Evolutionary conservation across 2,888 invertebrate genomes (phyloP).

Genomic region (Trichopria drosophilae): DNA sequence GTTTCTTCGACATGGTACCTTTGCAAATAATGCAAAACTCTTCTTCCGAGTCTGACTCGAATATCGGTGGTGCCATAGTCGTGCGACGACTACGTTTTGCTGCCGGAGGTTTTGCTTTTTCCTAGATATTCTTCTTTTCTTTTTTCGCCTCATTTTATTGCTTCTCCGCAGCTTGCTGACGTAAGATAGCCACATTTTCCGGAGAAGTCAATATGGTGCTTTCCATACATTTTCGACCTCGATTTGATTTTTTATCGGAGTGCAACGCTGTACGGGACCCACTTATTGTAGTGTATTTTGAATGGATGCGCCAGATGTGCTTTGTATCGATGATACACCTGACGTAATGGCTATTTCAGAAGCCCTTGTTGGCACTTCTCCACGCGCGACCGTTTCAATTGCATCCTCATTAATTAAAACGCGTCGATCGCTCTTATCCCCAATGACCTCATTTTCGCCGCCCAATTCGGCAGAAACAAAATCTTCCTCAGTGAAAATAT

Average conservation of each 20-base stretch:
- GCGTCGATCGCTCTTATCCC: slow-evolving; percentile 5
- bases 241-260: slow-evolving; percentile 15
- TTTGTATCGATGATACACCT: too few species aligned
- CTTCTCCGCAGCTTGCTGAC: too few species aligned
- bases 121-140: neutral
- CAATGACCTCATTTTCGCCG: slow-evolving; percentile 11
- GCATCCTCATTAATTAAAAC: slow-evolving; percentile 6
- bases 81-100: too few species aligned
- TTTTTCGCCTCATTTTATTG: neutral
- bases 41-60: too few species aligned
- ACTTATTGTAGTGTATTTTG: slow-evolving; percentile 3
- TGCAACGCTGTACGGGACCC: slow-evolving; percentile 7
- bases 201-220: too few species aligned
- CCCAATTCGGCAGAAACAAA: slow-evolving; percentile 27
- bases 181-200: slow-evolving; percentile 2
- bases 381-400: slow-evolving; percentile 11
- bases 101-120: too few species aligned
- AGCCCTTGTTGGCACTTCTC: slow-evolving; percentile 7
- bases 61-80: too few species aligned
- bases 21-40: too few species aligned
- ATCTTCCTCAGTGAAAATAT: slow-evolving; percentile 28
- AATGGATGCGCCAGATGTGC: neutral
- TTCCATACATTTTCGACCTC: slow-evolving; percentile 9
- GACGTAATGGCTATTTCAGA: slow-evolving; percentile 7
- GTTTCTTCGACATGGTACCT: slow-evolving; percentile 10